phyloP scores from a whole-genome alignment of 1,140 invertebrate genomes.

The Marisa cornuarietis region DNA sequence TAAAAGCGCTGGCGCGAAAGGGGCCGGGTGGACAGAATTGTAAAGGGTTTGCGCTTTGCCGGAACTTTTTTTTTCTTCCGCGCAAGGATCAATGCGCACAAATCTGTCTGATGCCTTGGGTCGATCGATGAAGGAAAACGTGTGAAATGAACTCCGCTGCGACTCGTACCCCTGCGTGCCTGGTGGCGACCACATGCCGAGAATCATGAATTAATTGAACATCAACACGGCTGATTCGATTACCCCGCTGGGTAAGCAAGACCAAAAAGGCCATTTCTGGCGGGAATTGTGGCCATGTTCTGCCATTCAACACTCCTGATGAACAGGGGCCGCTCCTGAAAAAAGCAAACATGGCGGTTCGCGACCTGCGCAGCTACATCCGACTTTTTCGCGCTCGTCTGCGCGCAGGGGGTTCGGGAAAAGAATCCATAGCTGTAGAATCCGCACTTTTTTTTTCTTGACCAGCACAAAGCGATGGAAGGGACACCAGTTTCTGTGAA shows the following conservation, averaged over 20 bases:
- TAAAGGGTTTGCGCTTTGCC: conserved; percentile 8
- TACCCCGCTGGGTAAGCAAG: conserved; percentile 17
- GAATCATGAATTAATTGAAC: conserved; percentile 27
- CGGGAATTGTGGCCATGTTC: conserved; percentile 13
- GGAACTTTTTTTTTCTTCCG: conserved; percentile 8
- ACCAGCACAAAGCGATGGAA: neutral
- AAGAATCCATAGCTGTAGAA: neutral
- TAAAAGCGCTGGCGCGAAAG: neutral
- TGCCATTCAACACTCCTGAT: conserved; percentile 4
- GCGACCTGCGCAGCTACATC: conserved; percentile 3
- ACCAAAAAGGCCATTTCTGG: neutral
- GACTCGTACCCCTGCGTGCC: neutral
- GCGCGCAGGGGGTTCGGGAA: neutral
- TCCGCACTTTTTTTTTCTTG: neutral
- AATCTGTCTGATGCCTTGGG: conserved; percentile 15
- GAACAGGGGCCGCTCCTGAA: conserved; percentile 4
- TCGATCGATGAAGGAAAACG: conserved; percentile 14
- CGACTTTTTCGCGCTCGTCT: neutral
- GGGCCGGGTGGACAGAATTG: neutral
- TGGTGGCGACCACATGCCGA: neutral
- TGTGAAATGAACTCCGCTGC: conserved; percentile 14
- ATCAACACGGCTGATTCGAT: conserved; percentile 25
- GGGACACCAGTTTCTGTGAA: conserved; percentile 1
- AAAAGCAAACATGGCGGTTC: conserved; percentile 7
- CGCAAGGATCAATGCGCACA: conserved; percentile 14